Base-by-base conservation (phyloP, 2,113 vertebrate genomes). In the Urocolius indicus region DNA sequence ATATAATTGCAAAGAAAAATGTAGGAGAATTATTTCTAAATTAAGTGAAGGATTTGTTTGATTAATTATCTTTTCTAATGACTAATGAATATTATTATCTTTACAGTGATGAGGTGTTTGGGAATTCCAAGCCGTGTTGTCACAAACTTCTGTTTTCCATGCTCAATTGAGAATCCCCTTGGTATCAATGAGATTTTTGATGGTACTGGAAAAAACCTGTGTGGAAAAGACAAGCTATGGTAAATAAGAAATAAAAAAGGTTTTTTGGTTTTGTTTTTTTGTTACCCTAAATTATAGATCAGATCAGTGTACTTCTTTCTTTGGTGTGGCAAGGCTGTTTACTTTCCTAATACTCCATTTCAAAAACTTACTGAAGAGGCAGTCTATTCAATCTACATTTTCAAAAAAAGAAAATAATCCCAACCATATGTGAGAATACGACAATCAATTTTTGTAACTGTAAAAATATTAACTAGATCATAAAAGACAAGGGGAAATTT, bases 201-300 rank as follows among this genome's bases (percentile, higher is more conserved):
- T 51, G 74, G n/a, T 63, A 90, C 89, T 38, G 93, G 94, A 57
- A 95, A 81, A 93, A 95, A 78, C 23, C 66, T 96, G 23, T 83
- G 74, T 89, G 95, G 95, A 30, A 97, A 97, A 95, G 96, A 96
- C 61, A 95, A 93, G 11, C 51, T 96, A 48, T 97, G 91, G 93
- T 93, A 90, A 96, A 51, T 77, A 51, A 55, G 29, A 57, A 63
- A 80, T 59, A 48, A 46, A 27, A 6, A 82, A 82, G 2, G 0
- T 85, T 3, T 58, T 88, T 29, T 49, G 2, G 0, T 57, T 34
- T 82, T 87, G 22, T 12, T 6, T 41, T 12, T 6, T 41, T 41
- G 38, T 41, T 41, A 41, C 38, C 38, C 38, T 51, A 34, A 48
- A 52, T 55, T 0, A 32, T 34, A 58, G 16, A 16, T 19, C 18